Evolutionary conservation across 2,888 invertebrate genomes (phyloP), one percentile per base, ranked within the genome.

Genomic region (Ormyrus pomaceus): DNA sequence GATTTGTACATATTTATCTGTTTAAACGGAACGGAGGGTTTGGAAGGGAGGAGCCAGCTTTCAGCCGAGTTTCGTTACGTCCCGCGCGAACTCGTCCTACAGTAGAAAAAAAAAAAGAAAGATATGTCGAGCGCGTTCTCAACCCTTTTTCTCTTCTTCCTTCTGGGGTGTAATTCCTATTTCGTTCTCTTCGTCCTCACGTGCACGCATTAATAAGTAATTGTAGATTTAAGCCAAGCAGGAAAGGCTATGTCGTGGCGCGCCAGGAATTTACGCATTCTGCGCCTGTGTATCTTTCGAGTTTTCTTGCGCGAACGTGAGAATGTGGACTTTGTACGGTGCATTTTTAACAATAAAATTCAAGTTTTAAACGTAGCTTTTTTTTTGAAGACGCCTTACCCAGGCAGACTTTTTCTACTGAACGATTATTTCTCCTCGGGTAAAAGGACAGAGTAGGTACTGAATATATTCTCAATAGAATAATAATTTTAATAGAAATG

Each of bases 1-100:
- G 50, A 74, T 71, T 81, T 81, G 78, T 81, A 81, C 34, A 81
- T 81, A 78, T 58, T 73, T 19, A 19, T 64, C 9, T 70, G 53
- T n/a, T 62, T 70, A 71, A 56, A 56, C 3, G n/a, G 59, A 62
- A 56, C 7, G 65, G 46, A 48, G 34, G 69, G 62, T 59, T 48
- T 45, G 11, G 56, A 13, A 50, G 34, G 50, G 59, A 50, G 59
- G 19, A 34, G 11, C 1, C 4, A 11, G 19, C 19, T 19, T 19
- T 19, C 19, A 19, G 13, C 13, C 65, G 51, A 64, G 9, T 34
- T 50, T 53, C 48, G 46, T 13, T 13, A n/a, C 11, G 34, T 5
- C 46, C 51, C 10, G 46, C 53, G 53, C 69, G 53, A 62, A 48
- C 53, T 59, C 61, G 61, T 68, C 46, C 56, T 62, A 56, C 13